Conservation (phyloP, 2,113 vertebrate genomes). For the Apeltes quadracus region DNA sequence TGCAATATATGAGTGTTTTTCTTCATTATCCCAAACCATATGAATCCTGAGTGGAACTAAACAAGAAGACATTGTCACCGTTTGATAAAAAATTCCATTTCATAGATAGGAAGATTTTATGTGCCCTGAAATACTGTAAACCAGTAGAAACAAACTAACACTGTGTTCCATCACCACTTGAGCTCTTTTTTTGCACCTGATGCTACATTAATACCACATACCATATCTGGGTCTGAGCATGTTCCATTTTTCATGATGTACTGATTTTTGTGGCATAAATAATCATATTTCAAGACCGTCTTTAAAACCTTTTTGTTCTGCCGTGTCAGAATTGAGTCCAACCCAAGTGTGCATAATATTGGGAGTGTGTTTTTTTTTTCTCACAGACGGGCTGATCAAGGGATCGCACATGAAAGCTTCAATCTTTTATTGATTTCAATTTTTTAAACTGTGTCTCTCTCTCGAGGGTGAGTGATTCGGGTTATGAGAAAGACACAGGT, state of each 20-base stretch:
- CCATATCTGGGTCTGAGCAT: slow-evolving; percentile 38
- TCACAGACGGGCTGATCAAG: slow-evolving; percentile 42
- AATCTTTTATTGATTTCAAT: slow-evolving; percentile 65
- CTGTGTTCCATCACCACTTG: slow-evolving; percentile 3
- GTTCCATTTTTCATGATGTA: slow-evolving; percentile 52
- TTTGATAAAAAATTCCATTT: slow-evolving; percentile 17
- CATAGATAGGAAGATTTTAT: not conserved
- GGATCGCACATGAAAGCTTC: slow-evolving; percentile 54
- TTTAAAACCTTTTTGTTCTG: slow-evolving; percentile 35
- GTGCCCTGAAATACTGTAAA: not conserved
- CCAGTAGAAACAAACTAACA: not conserved
- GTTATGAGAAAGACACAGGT: slow-evolving; percentile 46
- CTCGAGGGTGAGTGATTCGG: slow-evolving; percentile 33
- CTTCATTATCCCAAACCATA: slow-evolving; percentile 1
- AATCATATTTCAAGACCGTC: slow-evolving; percentile 39
- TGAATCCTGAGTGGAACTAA: slow-evolving; percentile 7
- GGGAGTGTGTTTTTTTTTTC: slow-evolving; percentile 50
- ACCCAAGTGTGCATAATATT: slow-evolving; percentile 50
- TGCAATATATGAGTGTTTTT: not conserved
- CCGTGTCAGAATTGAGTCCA: slow-evolving; percentile 45
- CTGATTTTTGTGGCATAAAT: slow-evolving; percentile 52
- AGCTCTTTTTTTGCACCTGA: slow-evolving; percentile 15
- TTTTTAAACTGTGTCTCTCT: slow-evolving; percentile 51
- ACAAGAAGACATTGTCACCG: not conserved
- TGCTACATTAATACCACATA: slow-evolving; percentile 37